These are phyloP conservation scores for Delphinus delphis DNA, from an alignment of 2,113 vertebrate species.

Conservation along the genomic window DNA sequence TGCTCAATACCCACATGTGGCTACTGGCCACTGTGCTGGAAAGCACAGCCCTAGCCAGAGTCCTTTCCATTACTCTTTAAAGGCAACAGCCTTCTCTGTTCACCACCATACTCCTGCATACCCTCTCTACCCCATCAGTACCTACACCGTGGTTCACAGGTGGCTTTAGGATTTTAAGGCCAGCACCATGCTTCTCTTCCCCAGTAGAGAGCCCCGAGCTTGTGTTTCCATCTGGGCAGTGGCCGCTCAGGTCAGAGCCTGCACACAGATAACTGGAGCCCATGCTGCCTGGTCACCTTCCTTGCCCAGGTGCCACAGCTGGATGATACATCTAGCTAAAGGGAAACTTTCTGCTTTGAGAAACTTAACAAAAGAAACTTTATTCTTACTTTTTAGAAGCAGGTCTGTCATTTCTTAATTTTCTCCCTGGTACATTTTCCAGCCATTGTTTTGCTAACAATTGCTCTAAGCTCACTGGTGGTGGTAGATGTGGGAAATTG, in stretches of 20 bases:
- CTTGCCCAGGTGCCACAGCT: not conserved
- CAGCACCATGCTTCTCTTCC: not conserved
- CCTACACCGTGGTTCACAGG: not conserved
- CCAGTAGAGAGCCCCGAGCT: not conserved
- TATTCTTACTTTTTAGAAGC: constrained; percentile 46
- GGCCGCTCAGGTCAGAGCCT: not conserved
- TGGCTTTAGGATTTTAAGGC: not conserved
- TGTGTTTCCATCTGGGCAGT: fast-evolving
- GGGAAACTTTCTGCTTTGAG: not conserved
- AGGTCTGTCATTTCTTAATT: constrained; percentile 50
- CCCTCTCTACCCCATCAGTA: not conserved
- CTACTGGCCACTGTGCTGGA: not conserved
- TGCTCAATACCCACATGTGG: not conserved
- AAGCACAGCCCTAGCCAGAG: not conserved
- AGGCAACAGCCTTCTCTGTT: not conserved
- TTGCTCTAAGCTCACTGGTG: constrained; percentile 61
- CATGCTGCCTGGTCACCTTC: not conserved
- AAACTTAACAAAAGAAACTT: constrained; percentile 42
- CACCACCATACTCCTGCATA: not conserved
- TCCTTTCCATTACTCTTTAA: not conserved
- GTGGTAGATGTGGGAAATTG: constrained; percentile 59
- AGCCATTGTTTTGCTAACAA: constrained; percentile 74
- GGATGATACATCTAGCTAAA: not conserved
- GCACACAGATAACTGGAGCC: not conserved
- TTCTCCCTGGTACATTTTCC: constrained; percentile 60